A percentile compares a stretch with the other conserved stretches of the same genome.
Conservation (phyloP, 2,888 invertebrate species). For the Agrochola lota region DNA sequence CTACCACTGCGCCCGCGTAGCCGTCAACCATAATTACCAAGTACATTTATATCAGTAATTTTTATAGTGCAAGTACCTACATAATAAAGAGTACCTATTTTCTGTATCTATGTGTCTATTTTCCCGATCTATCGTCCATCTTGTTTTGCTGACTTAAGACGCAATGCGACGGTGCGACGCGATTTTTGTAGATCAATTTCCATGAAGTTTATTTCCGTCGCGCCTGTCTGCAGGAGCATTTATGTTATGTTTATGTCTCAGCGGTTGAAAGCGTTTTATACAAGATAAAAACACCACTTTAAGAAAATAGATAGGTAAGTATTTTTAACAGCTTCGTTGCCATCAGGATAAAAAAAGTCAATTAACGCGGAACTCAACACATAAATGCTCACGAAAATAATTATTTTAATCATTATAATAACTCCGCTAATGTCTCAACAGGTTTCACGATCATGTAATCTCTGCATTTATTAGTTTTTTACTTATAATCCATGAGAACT, state of each 20-base stretch:
- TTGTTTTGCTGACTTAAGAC: too few species aligned
- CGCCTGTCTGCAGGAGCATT: too few species aligned
- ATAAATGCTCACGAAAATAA: constrained; percentile 46
- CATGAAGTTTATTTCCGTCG: too few species aligned
- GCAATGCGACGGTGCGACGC: too few species aligned
- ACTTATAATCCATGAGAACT: constrained; percentile 47
- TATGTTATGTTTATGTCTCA: not conserved
- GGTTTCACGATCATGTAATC: constrained; percentile 56
- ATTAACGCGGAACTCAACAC: constrained; percentile 51
- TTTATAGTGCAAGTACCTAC: not conserved
- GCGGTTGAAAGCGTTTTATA: not conserved
- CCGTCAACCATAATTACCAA: too few species aligned
- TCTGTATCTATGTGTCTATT: not conserved
- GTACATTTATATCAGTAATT: not conserved
- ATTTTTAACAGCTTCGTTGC: not conserved
- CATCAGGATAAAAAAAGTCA: constrained; percentile 40
- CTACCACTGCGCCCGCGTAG: too few species aligned
- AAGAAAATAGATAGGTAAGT: not conserved
- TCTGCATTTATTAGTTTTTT: constrained; percentile 39
- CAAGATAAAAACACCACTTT: not conserved
- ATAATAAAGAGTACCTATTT: not conserved
- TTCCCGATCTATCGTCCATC: too few species aligned
- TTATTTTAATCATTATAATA: constrained; percentile 52
- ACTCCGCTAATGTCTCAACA: constrained; percentile 40
- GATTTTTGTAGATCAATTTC: too few species aligned